Evolutionary conservation across 2,797 vertebrate species (phyloP).

Genomic region (Zalophus californianus): DNA sequence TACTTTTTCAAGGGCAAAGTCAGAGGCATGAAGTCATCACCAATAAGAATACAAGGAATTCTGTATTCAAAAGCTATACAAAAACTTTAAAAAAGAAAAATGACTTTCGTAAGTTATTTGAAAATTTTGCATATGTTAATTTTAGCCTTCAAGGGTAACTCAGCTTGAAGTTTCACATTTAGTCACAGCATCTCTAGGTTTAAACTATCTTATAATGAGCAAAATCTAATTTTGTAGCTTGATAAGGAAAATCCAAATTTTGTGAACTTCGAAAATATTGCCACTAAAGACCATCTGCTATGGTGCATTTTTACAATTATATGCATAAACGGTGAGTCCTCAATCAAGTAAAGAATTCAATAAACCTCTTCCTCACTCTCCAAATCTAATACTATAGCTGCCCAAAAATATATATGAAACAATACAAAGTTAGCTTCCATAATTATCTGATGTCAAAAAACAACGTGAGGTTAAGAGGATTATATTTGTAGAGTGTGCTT

Average conservation of each 20-base stretch:
- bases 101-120: constrained; percentile 40
- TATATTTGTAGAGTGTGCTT: background rate
- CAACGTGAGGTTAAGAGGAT: background rate
- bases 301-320: constrained; percentile 36
- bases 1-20: constrained; percentile 56
- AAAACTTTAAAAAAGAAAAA: constrained; percentile 60
- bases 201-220: constrained; percentile 62
- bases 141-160: constrained; percentile 72
- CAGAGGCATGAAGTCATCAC: background rate
- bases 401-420: constrained; percentile 38
- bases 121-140: constrained; percentile 54
- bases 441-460: constrained; percentile 42
- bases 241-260: constrained; percentile 65
- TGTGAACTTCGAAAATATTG: constrained; percentile 66
- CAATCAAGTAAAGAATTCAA: constrained; percentile 56
- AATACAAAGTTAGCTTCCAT: background rate
- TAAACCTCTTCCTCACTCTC: constrained; percentile 4
- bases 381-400: constrained; percentile 26
- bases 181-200: constrained; percentile 45
- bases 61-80: background rate
- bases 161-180: constrained; percentile 62
- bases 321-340: constrained; percentile 22
- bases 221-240: constrained; percentile 66
- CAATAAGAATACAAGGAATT: constrained; percentile 11
- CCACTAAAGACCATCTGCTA: constrained; percentile 60